Evolutionary conservation across 2,797 vertebrate genomes (phyloP).

Genomic region (Cyclopterus lumpus): DNA sequence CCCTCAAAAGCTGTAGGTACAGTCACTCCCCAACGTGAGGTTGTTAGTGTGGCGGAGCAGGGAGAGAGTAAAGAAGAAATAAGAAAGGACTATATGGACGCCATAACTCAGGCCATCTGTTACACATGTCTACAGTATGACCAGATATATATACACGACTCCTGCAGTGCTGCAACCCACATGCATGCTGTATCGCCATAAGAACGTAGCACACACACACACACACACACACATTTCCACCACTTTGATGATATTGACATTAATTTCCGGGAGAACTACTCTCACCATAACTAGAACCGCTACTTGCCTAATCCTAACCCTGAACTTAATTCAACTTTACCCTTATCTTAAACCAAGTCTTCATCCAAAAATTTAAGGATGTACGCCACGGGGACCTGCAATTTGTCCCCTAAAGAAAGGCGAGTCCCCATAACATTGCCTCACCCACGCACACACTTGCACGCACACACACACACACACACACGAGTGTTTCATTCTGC

Average conservation of each 20-base stretch:
- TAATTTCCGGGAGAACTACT: background rate
- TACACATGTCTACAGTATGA: constrained; percentile 55
- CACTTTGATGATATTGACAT: background rate
- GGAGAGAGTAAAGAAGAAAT: constrained; percentile 43
- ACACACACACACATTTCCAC: background rate
- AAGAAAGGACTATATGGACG: constrained; percentile 54
- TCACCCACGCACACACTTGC: background rate
- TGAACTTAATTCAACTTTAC: background rate
- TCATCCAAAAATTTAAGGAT: background rate
- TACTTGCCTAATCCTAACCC: background rate
- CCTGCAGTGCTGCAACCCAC: constrained; percentile 51
- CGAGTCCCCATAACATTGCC: background rate
- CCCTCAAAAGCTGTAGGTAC: constrained; percentile 15
- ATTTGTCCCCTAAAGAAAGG: background rate
- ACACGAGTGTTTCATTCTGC: background rate
- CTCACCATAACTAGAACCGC: background rate
- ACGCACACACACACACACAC: background rate
- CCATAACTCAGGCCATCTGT: constrained; percentile 62
- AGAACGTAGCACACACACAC: background rate
- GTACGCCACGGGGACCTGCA: background rate
- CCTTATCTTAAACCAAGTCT: background rate
- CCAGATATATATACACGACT: constrained; percentile 33
- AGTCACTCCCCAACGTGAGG: constrained; percentile 10
- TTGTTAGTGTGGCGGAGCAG: constrained; percentile 30
- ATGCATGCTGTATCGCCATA: constrained; percentile 37